Percentiles rank a stretch among this genome's conserved stretches.
Evolutionary conservation across 1,140 invertebrate genomes (phyloP).

Genomic region (Ganaspis sp.): DNA sequence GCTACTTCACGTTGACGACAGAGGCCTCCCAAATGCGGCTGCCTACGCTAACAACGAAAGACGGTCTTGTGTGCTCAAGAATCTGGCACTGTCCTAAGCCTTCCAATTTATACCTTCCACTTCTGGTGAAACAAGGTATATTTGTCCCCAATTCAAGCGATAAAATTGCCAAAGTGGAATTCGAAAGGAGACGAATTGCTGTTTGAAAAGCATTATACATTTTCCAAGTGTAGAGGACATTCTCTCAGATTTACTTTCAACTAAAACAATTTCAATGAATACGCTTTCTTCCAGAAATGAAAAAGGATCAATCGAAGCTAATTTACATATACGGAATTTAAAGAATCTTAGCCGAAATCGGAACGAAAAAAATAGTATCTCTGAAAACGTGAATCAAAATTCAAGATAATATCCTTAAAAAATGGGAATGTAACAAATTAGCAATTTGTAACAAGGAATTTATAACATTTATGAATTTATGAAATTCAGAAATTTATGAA

Average conservation of each 20-base stretch:
- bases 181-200: constrained; percentile 9
- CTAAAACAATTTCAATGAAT: background rate
- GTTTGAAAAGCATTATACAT: background rate
- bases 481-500: no score
- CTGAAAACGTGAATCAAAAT: no score
- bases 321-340: background rate
- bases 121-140: constrained; percentile 24
- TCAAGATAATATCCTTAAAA: no score
- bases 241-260: background rate
- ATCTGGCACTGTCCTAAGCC: constrained; percentile 43
- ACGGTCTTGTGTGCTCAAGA: constrained; percentile 43
- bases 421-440: no score
- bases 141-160: constrained; percentile 18
- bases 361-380: no score
- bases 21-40: constrained; percentile 40
- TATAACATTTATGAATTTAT: no score
- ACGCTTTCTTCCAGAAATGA: background rate
- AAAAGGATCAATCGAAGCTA: background rate
- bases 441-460: no score
- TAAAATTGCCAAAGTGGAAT: constrained; percentile 16
- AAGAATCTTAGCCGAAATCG: no score
- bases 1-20: constrained; percentile 31
- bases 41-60: constrained; percentile 42
- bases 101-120: constrained; percentile 30
- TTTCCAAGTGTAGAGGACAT: background rate